Evolutionary conservation across 2,797 vertebrate species (phyloP).

Genomic region (Acanthurus lineatus): DNA sequence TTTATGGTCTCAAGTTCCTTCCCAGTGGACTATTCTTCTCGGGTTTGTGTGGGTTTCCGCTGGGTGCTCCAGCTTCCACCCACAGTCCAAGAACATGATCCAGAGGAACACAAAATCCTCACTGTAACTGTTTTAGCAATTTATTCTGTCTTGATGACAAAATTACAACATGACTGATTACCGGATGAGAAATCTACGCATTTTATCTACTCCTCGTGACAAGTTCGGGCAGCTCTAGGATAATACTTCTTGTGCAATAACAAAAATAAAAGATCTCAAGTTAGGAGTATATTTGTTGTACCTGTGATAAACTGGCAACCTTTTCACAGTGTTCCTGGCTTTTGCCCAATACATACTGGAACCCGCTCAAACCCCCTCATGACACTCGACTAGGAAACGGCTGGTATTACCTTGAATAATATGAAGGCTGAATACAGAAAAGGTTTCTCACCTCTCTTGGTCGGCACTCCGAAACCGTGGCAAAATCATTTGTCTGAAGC

Average conservation of each 20-base stretch:
- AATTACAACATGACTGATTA: neutral
- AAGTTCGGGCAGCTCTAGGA: neutral
- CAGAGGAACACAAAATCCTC: slow-evolving; percentile 3
- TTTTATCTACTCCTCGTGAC: neutral
- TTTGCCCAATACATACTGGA: slow-evolving; percentile 13
- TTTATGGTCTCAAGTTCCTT: slow-evolving; percentile 4
- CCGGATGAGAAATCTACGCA: neutral
- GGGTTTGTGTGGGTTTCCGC: slow-evolving; percentile 21
- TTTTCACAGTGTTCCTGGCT: neutral
- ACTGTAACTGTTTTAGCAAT: neutral
- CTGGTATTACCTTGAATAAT: neutral
- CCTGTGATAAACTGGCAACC: slow-evolving; percentile 21
- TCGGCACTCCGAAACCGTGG: slow-evolving; percentile 95
- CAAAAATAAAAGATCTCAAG: neutral
- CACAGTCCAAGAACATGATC: slow-evolving; percentile 22
- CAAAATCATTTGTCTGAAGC: slow-evolving; percentile 96
- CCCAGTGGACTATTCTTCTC: slow-evolving; percentile 4
- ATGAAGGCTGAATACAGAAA: neutral
- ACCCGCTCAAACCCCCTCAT: neutral
- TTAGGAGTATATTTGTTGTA: neutral
- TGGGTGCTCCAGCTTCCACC: slow-evolving; percentile 30
- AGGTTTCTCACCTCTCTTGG: slow-evolving; percentile 89
- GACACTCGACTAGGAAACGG: neutral
- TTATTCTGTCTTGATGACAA: slow-evolving; percentile 1
- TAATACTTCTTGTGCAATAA: neutral